Percentiles rank a stretch among this genome's conserved stretches.
phyloP scores from a whole-genome alignment of 1,140 invertebrate species.

The Diprion similis region DNA sequence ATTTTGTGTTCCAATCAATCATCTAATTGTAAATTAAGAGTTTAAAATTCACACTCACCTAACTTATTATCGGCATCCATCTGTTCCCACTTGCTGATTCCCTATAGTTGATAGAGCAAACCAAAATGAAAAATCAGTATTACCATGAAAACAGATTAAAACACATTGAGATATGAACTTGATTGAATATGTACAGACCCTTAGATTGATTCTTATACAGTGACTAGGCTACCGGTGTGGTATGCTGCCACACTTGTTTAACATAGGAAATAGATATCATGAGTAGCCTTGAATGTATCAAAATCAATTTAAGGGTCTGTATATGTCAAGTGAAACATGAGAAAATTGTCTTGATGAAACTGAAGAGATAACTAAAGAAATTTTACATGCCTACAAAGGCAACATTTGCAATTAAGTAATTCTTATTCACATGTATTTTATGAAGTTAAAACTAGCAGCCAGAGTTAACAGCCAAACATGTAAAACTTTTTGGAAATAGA shows the following conservation, averaged over 20 bases:
- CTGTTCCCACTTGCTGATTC: constrained; percentile 67
- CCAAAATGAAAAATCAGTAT: neutral
- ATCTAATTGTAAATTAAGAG: constrained; percentile 7
- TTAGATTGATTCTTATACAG: constrained; percentile 14
- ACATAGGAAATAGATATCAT: neutral
- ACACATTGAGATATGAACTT: neutral
- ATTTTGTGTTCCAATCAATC: neutral
- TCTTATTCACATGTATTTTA: too few relatives aligned
- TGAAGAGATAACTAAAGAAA: too few relatives aligned
- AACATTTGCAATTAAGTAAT: too few relatives aligned
- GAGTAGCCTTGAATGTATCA: too few relatives aligned
- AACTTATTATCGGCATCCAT: constrained; percentile 71
- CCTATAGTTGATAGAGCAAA: constrained; percentile 37
- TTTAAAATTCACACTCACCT: constrained; percentile 56
- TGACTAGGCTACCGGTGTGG: constrained; percentile 38
- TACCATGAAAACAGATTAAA: constrained; percentile 20
- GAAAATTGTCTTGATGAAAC: too few relatives aligned
- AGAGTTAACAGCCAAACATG: too few relatives aligned
- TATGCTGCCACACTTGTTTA: neutral
- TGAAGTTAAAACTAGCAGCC: too few relatives aligned
- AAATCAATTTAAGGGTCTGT: too few relatives aligned
- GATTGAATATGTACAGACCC: constrained; percentile 1
- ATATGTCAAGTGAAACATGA: too few relatives aligned
- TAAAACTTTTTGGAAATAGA: too few relatives aligned
- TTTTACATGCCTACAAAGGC: too few relatives aligned